Evolutionary conservation across 2,113 vertebrate genomes (phyloP), one percentile per base, ranked within the genome.

Genomic region (Nothocercus nigrocapillus): DNA sequence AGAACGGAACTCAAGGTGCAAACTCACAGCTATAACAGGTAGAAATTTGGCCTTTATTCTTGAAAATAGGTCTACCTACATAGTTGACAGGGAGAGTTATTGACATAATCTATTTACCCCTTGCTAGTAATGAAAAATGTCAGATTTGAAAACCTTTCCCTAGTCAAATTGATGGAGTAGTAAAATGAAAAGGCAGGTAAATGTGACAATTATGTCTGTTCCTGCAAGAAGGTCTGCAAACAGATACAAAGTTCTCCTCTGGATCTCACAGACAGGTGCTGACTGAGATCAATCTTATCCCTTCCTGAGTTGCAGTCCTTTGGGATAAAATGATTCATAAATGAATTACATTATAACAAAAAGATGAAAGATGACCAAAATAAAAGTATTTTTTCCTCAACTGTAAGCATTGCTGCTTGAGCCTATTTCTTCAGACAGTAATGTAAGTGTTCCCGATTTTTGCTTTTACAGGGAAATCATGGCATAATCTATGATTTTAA

Each of bases 201-300:
- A 6, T 24, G 13, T 40, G 30, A 53, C 4, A 0, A 0, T 44
- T 53, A 34, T 14, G 3, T 83, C 24, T 64, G 5, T 6, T 84
- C 3, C 47, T 36, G 4, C 45, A 47, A 12, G 28, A 40, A 58
- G 11, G 16, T 22, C 49, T 70, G 61, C 30, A 32, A 69, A 47
- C 12, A 79, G 4, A 40, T 21, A 21, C 1, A 2, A 47, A 66
- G 5, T 28, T 78, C 40, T 11, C 21, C 15, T 79, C 13, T 68
- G 19, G 8, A 47, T 68, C 17, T 72, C 62, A 5, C 24, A 82
- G 42, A 59, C 54, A 70, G 40, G 27, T 30, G 75, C 90, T 70
- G 36, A 22, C 7, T 56, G 38, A 81, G 7, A 13, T 75, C 9
- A 30, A 5, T 8, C 13, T 53, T 49, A 64, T 74, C 59, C 24